Evolutionary conservation across 2,888 invertebrate genomes (phyloP).

Genomic region (Coecobrya sp.): DNA sequence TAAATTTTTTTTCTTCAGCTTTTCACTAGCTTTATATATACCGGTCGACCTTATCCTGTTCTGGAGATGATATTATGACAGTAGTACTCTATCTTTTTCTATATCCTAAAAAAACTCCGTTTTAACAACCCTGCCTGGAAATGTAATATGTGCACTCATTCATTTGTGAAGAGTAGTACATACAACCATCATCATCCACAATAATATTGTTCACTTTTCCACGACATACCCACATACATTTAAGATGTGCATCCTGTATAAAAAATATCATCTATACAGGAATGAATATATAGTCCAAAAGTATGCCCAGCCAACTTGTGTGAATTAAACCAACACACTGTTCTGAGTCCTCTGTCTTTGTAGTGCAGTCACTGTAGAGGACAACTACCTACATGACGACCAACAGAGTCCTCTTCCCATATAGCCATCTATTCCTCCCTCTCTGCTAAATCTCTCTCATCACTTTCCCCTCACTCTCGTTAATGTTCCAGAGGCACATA

Average conservation of each 20-base stretch:
- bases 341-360: slow-evolving; percentile 7
- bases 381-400: slow-evolving; percentile 7
- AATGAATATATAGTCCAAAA: background rate
- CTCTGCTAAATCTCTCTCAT: slow-evolving; percentile 68
- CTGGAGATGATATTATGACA: background rate
- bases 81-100: background rate
- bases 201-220: background rate
- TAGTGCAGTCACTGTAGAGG: background rate
- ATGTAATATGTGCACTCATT: slow-evolving; percentile 21
- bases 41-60: slow-evolving; percentile 25
- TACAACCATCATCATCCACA: slow-evolving; percentile 4
- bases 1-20: slow-evolving; percentile 36
- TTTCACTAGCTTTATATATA: background rate
- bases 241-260: background rate
- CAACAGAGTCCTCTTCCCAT: background rate
- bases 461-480: slow-evolving; percentile 70
- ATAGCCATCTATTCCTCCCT: background rate
- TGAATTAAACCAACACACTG: background rate
- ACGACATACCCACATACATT: background rate
- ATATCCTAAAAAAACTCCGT: slow-evolving; percentile 6
- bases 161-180: background rate
- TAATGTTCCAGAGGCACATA: slow-evolving; percentile 50
- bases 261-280: background rate
- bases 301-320: background rate
- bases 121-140: slow-evolving; percentile 13